Conservation (phyloP, 2,888 invertebrate species). For the Cantharis rustica region DNA sequence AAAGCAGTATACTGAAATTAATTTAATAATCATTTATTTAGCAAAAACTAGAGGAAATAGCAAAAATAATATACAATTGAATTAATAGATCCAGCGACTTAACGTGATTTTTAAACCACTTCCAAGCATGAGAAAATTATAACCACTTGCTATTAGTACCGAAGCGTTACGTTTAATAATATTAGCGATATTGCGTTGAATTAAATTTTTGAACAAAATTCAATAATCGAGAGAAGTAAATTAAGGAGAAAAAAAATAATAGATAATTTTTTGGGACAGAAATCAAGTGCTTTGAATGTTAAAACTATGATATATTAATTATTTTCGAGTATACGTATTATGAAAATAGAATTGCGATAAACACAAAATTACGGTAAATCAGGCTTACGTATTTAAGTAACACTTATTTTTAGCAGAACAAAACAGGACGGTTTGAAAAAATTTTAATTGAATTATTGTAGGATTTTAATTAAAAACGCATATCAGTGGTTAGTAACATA, state of each 20-base stretch:
- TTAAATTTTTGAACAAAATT: neutral
- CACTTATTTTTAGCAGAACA: neutral
- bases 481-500: conserved; percentile 36
- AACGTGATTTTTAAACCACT: neutral
- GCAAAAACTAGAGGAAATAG: neutral
- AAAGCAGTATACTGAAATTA: neutral
- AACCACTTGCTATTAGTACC: neutral
- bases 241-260: neutral
- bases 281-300: neutral
- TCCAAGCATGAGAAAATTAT: neutral
- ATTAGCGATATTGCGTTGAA: neutral
- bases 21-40: neutral
- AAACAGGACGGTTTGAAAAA: neutral
- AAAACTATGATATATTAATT: neutral
- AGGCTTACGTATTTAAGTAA: neutral
- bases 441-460: conserved; percentile 34
- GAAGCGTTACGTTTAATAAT: neutral
- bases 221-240: neutral
- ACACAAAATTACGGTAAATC: neutral
- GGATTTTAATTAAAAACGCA: conserved; percentile 44
- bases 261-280: neutral
- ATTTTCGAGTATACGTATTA: neutral
- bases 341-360: neutral
- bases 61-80: neutral
- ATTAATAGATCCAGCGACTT: neutral